Evolutionary conservation across 2,797 vertebrate genomes (phyloP), one percentile per base, ranked within the genome.

Genomic region (Octomys mimax): DNA sequence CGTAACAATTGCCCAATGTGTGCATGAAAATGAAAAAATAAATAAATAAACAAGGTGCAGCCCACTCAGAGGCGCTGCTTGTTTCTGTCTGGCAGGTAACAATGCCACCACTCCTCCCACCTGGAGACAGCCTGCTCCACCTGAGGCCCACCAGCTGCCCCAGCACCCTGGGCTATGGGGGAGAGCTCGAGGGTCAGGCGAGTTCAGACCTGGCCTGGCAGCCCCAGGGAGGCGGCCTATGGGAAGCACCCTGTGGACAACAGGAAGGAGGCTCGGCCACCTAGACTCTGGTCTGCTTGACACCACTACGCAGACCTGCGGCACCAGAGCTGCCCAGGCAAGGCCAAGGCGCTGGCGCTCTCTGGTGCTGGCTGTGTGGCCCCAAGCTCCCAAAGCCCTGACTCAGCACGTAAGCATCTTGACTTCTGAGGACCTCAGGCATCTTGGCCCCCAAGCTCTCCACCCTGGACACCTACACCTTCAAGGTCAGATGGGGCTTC

Each of bases 21-120:
- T 2, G 4, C 14, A 0, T 2, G 46, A 39, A 24, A 21, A 62
- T 5, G 2, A 33, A 18, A 52, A 24, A 5, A 13, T 42, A 42
- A 42, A 42, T 42, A 42, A 46, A 10, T 0, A 1, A 19, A 13
- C 16, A 0, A 18, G 49, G 16, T 0, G 0, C 2, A 4, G 7
- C 0, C 49, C 18, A 24, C n/a, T 12, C 81, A 13, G 0, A 4
- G 61, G 54, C 3, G 2, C 64, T 22, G 8, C 49, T 10, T 31
- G 0, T 16, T 18, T n/a, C 59, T 36, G 2, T 8, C 70, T 49
- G 24, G 18, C 18, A 31, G 14, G 52, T 2, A 4, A 4, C 39
- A 68, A 2, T 61, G 10, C 75, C 26, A 28, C 36, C 49, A 21
- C 1, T 1, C 0, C 79, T n/a, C 80, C 78, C 18, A 28, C 18